Evolutionary conservation across 2,888 invertebrate species (phyloP).

Genomic region (Escarpia spicata): DNA sequence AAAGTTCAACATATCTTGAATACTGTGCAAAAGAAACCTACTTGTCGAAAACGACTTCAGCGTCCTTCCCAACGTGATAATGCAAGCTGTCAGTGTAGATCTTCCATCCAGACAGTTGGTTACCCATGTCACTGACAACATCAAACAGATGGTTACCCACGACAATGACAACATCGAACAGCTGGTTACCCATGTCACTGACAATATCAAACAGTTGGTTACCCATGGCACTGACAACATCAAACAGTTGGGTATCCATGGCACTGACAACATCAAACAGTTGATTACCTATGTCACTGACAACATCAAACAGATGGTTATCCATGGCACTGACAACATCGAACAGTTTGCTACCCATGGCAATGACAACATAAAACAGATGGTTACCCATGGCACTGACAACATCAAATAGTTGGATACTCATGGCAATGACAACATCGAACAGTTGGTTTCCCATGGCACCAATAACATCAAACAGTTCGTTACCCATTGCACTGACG

Average conservation of each 20-base stretch:
- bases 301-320: neutral
- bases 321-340: neutral
- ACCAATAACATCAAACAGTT: neutral
- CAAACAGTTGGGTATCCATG: neutral
- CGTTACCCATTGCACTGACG: neutral
- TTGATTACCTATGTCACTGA: conserved; percentile 13
- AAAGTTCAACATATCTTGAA: no score
- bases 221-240: neutral
- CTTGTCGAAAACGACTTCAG: conserved; percentile 29
- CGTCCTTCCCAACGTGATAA: conserved; percentile 28
- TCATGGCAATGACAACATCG: neutral
- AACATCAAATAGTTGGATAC: no score
- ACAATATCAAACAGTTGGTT: neutral
- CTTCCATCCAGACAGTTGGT: neutral
- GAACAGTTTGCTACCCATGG: neutral
- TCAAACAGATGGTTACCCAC: neutral
- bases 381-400: neutral
- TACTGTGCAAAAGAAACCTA: neutral
- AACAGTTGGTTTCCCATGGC: neutral
- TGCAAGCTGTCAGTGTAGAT: conserved; percentile 24
- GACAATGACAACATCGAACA: neutral
- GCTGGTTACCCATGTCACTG: neutral
- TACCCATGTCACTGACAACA: conserved; percentile 17
- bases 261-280: neutral
- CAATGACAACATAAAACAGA: conserved; percentile 8